Base-by-base conservation (phyloP, 1,140 invertebrate genomes). In the Conus ventricosus region DNA sequence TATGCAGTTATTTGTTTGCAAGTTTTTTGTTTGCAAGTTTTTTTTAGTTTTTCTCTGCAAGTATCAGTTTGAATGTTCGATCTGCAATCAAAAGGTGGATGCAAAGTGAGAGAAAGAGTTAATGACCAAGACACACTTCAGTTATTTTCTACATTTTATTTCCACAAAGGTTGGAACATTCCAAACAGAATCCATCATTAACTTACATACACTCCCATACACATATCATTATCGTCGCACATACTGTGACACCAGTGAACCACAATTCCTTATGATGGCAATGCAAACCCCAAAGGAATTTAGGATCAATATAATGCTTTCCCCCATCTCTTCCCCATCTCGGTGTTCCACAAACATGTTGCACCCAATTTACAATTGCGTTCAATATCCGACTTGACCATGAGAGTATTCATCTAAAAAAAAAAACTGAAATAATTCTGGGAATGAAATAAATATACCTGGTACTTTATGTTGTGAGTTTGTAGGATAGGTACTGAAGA, bases 141-240 rank as follows among this genome's bases (percentile, higher is more conserved):
- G 23, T 71, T 71, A n/a, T 71, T 71, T 71, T 71, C 67, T 20
- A 71, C 67, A 71, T 71, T 71, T 71, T 71, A 71, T 71, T 71
- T 71, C 67, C 67, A 71, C 67, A 71, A 71, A 71, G 20, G 15
- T 71, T 71, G 13, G 20, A 71, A 71, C 67, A 71, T 71, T 71
- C 4, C 67, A 71, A 71, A 71, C 67, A 71, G 67, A 71, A 71
- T 71, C 67, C 20, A 71, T 71, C 67, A 71, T 71, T 71, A 71
- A 71, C 67, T 71, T 71, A 71, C 67, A n/a, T 17, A 71, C 67
- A 71, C 67, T 23, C 67, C 15, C 23, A 71, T n/a, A 63, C 60
- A 63, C 60, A 20, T 20, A 63, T 63, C 60, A 63, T 13, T 63
- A 63, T 20, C 67, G 0, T 71, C 17, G 11, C 67, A 71, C 0